These are phyloP conservation scores for Scaptomyza flava DNA, from an alignment of 2,888 invertebrate genomes.

Conservation along the genomic window DNA sequence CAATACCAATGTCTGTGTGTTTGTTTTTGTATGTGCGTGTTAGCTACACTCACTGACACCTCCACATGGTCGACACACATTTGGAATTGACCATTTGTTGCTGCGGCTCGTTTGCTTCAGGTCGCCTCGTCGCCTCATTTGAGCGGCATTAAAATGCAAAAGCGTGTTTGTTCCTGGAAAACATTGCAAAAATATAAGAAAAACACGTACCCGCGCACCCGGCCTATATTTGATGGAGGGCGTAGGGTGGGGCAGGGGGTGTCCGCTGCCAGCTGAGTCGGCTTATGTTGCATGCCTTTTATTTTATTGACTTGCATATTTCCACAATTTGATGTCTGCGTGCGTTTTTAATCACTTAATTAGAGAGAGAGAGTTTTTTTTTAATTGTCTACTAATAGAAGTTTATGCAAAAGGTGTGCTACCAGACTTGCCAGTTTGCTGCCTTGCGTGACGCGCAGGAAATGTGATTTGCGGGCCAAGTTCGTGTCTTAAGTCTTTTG, in stretches of 20 bases:
- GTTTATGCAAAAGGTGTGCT: constrained; percentile 64
- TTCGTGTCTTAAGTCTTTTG: constrained; percentile 78
- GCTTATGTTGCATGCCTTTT: constrained; percentile 50
- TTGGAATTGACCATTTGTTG: constrained; percentile 38
- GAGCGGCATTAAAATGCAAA: constrained; percentile 78
- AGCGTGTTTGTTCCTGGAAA: constrained; percentile 82
- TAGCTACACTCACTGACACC: constrained; percentile 53
- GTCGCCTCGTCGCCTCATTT: constrained; percentile 69
- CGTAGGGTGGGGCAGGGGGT: constrained; percentile 1
- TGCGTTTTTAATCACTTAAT: constrained; percentile 79
- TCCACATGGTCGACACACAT: constrained; percentile 53
- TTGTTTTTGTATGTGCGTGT: constrained; percentile 28
- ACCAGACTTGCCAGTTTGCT: constrained; percentile 10
- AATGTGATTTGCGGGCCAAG: constrained; percentile 56
- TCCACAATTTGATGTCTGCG: constrained; percentile 60
- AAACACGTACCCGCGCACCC: constrained; percentile 15
- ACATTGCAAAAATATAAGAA: constrained; percentile 53
- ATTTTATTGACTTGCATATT: constrained; percentile 70
- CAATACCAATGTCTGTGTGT: constrained; percentile 48
- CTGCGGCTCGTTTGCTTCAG: constrained; percentile 52
- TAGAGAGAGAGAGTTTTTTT: constrained; percentile 50
- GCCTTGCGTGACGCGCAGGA: constrained; percentile 54
- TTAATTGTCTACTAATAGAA: constrained; percentile 64
- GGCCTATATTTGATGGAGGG: constrained; percentile 8
- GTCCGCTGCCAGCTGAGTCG: constrained; percentile 21